Evolutionary conservation across 2,797 vertebrate genomes (phyloP), one percentile per base, ranked within the genome.

Genomic region (Sebastes oblongus): DNA sequence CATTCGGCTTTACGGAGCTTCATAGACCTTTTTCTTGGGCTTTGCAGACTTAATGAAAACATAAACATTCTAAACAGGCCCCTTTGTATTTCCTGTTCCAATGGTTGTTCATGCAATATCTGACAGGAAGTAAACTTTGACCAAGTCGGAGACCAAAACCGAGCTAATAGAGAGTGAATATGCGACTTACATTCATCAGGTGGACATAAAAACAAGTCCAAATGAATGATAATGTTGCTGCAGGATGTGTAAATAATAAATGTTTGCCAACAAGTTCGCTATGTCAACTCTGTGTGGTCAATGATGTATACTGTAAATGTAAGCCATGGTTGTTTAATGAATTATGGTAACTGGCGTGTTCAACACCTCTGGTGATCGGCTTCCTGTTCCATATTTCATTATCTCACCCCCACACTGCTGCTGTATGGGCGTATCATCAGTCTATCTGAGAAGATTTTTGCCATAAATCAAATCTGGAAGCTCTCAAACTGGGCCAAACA

Each of bases 381-480:
- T 70, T 42, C 59, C 18, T 59, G 36, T 32, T 80, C 25, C 32
- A 70, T 70, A 81, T 83, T 86, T 81, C 29, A 88, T 81, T 58
- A 79, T 16, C 54, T 50, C 5, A 2, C 27, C 67, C 59, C 65
- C 55, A 5, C 34, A 52, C 39, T 27, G 32, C 20, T 62, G 77
- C 59, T 79, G 32, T 64, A 11, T 61, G 39, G 27, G 25, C 1
- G 8, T 3, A 80, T 86, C 75, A 78, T 86, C 72, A 77, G 34
- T 83, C 79, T 60, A 60, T 80, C 72, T 67, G 3, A 52, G 4
- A 54, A 29, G 12, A 36, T 29, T 61, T 66, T 25, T 68, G 50
- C 24, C 62, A 80, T 89, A 77, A 82, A 84, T 90, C 78, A 72
- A 69, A 62, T 6, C 36, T 32, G 54, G 36, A 60, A 56, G 75